Base-by-base conservation (phyloP, 2,113 vertebrate genomes). In the Formicarius rufipectus region DNA sequence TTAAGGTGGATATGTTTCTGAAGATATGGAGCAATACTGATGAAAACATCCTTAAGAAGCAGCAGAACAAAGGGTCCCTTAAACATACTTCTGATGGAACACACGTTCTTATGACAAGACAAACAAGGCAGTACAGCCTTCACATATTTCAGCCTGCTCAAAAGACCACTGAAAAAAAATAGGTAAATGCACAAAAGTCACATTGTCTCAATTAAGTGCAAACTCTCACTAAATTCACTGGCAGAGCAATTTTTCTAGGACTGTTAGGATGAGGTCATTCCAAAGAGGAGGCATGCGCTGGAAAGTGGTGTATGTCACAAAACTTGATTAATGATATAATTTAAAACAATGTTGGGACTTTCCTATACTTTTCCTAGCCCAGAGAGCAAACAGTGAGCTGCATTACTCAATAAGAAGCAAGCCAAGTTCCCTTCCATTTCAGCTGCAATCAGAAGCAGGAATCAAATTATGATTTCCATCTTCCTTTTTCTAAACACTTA, bases 291-390 rank as follows among this genome's bases (percentile, higher is more conserved):
- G 75, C 86, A 83, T 53, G 78, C 0, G 4, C 84, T 88, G 72
- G 75, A 63, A 93, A 95, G 67, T 1, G 2, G 42, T 63, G 67
- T 35, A 37, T 83, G 79, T 80, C 75, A 83, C 63, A 91, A 71
- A 80, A 72, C 47, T 95, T 96, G 90, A 96, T 96, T 94, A 95
- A 95, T 77, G 84, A 80, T 75, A 76, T 59, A 69, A 94, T 55
- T 93, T 91, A 85, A 96, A 96, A 95, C 74, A 87, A 90, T 77
- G 78, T 73, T 2, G 35, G 87, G 84, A 91, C 83, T 96, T 97
- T 96, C 95, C 92, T 88, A 83, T 40, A 19, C 42, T 87, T 35
- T 86, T 85, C 39, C 87, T 77, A 69, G 39, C 59, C 42, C 72
- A 55, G 39, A 95, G 25, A 86, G 75, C 52, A 96, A 93, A 94